A percentile compares a stretch with the other conserved stretches of the same genome.
Conservation (phyloP, 2,888 invertebrate genomes). For the Apamea epomidion region DNA sequence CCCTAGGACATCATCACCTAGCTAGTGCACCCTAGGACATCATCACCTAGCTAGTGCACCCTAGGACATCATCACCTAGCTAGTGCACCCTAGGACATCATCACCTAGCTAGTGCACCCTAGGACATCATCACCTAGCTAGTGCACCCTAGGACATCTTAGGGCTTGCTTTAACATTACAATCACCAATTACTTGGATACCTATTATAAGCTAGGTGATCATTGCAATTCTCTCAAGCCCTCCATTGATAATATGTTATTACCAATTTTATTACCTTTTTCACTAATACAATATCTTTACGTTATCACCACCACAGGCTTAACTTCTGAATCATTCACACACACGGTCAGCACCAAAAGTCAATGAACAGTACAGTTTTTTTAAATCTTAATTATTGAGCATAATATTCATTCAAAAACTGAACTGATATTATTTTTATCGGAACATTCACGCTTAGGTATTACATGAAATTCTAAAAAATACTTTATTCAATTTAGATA, state of each 20-base stretch:
- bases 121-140: background rate
- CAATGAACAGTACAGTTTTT: background rate
- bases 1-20: background rate
- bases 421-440: too few relatives aligned
- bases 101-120: too few relatives aligned
- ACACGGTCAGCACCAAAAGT: background rate
- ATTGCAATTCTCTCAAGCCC: background rate
- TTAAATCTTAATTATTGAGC: background rate
- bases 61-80: background rate
- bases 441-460: too few relatives aligned
- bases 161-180: too few relatives aligned
- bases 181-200: too few relatives aligned
- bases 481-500: background rate
- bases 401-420: too few relatives aligned
- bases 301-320: background rate
- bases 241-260: background rate
- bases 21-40: too few relatives aligned
- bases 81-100: too few relatives aligned
- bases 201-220: background rate
- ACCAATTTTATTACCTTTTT: background rate
- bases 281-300: background rate
- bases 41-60: background rate
- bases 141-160: background rate
- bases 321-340: background rate
- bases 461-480: too few relatives aligned